These are phyloP conservation scores for Chamaedrilus cognettii DNA, from an alignment of 2,888 invertebrate genomes.

Conservation along the genomic window DNA sequence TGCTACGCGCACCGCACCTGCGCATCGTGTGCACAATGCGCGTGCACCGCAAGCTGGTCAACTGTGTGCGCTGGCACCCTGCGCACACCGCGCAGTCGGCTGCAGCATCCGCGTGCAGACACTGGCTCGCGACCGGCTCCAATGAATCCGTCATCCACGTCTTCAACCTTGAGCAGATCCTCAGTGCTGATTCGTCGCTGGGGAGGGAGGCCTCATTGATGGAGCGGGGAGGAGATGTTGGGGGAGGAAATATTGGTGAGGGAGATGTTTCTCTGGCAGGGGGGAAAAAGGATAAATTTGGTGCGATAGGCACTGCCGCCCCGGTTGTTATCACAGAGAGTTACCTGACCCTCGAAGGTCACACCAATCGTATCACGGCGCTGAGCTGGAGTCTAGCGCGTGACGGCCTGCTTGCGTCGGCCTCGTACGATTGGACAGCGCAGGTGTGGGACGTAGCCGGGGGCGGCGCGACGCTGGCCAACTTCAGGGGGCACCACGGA, in stretches of 20 bases:
- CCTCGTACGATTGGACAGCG: slow-evolving; percentile 71
- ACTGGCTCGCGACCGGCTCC: slow-evolving; percentile 70
- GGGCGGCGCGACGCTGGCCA: slow-evolving; percentile 57
- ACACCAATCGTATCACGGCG: slow-evolving; percentile 65
- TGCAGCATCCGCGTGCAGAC: slow-evolving; percentile 64
- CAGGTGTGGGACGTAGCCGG: slow-evolving; percentile 63
- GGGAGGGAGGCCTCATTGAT: not conserved
- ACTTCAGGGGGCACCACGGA: slow-evolving; percentile 66
- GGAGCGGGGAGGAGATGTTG: not conserved
- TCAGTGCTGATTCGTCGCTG: slow-evolving; percentile 3
- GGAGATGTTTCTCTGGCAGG: too few relatives aligned
- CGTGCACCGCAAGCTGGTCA: slow-evolving; percentile 68
- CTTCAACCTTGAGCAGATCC: slow-evolving; percentile 55
- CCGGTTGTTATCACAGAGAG: slow-evolving; percentile 40
- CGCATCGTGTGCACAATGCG: slow-evolving; percentile 60
- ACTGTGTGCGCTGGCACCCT: slow-evolving; percentile 75
- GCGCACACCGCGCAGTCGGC: slow-evolving; percentile 64
- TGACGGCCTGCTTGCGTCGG: slow-evolving; percentile 69
- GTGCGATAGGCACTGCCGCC: not conserved
- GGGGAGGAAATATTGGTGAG: too few relatives aligned
- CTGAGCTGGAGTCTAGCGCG: slow-evolving; percentile 73
- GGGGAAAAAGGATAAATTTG: not conserved
- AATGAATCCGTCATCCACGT: slow-evolving; percentile 64
- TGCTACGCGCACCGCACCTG: slow-evolving; percentile 52
- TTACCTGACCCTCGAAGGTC: slow-evolving; percentile 58